Conservation (phyloP, 2,888 invertebrate species). For the Petrophora chlorosata region DNA sequence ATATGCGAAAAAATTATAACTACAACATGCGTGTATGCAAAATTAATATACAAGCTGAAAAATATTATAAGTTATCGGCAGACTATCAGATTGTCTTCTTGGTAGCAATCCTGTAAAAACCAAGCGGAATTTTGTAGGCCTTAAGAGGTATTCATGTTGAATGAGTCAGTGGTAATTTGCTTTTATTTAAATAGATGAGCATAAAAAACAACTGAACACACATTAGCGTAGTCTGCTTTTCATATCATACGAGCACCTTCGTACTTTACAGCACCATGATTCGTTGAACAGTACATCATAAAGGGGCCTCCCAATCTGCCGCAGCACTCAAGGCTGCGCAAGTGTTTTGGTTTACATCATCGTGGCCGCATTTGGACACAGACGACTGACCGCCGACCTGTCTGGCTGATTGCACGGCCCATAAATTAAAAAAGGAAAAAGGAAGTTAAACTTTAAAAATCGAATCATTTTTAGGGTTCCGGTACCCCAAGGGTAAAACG, state of each 20-base stretch:
- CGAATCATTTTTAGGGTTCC: too few species aligned
- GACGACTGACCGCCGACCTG: slow-evolving; percentile 50
- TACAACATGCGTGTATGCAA: too few species aligned
- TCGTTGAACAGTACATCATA: slow-evolving; percentile 42
- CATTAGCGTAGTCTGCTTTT: slow-evolving; percentile 19
- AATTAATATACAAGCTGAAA: too few species aligned
- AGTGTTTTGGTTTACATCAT: slow-evolving; percentile 62
- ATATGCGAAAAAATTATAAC: too few species aligned
- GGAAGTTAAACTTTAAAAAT: background rate
- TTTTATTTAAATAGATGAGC: background rate
- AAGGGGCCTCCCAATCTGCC: slow-evolving; percentile 49
- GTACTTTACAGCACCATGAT: slow-evolving; percentile 22
- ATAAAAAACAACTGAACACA: slow-evolving; percentile 8
- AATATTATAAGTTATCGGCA: too few species aligned
- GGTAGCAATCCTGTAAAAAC: too few species aligned
- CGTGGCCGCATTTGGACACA: slow-evolving; percentile 55
- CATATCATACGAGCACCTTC: slow-evolving; percentile 12
- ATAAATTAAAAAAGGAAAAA: slow-evolving; percentile 13
- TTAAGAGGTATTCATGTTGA: too few species aligned
- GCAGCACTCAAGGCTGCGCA: slow-evolving; percentile 56
- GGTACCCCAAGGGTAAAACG: too few species aligned
- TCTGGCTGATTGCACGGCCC: slow-evolving; percentile 24
- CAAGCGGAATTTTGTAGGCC: too few species aligned
- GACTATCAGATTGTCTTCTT: too few species aligned
- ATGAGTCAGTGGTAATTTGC: background rate